Percentiles rank a stretch among this genome's conserved stretches.
Evolutionary conservation across 2,113 vertebrate genomes (phyloP).

Genomic region (Podilymbus podiceps): DNA sequence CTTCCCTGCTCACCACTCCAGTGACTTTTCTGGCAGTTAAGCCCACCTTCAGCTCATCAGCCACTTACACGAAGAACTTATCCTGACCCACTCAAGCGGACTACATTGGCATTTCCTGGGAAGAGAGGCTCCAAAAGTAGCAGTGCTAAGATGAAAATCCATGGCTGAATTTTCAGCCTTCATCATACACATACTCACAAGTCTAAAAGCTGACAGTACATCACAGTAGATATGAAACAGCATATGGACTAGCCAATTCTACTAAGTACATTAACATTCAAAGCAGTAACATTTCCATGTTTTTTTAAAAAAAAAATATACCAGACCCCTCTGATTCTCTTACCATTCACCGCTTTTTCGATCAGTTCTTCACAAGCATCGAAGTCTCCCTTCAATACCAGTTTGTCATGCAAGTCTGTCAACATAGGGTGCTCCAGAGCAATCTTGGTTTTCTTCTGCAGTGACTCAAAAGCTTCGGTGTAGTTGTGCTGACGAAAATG

Average conservation of each 20-base stretch:
- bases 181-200: neutral
- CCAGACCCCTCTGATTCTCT: neutral
- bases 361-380: slow-evolving; percentile 96
- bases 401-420: slow-evolving; percentile 93
- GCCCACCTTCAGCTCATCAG: neutral
- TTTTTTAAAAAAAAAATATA: neutral
- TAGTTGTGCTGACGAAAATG: slow-evolving; percentile 99
- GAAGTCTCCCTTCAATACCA: slow-evolving; percentile 95
- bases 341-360: slow-evolving; percentile 97
- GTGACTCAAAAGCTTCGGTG: slow-evolving; percentile 97
- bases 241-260: neutral
- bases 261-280: neutral
- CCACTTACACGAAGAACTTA: neutral
- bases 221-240: neutral
- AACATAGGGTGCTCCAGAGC: slow-evolving; percentile 96
- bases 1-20: neutral
- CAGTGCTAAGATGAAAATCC: neutral
- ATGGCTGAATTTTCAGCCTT: neutral
- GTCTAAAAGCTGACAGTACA: neutral
- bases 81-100: neutral
- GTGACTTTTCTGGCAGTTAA: neutral
- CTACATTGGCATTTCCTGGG: neutral
- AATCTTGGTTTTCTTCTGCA: slow-evolving; percentile 98
- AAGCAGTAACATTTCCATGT: neutral
- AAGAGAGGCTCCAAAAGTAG: neutral